Evolutionary conservation across 2,113 vertebrate genomes (phyloP), one percentile per base, ranked within the genome.

Genomic region (Corvus moneduloides): DNA sequence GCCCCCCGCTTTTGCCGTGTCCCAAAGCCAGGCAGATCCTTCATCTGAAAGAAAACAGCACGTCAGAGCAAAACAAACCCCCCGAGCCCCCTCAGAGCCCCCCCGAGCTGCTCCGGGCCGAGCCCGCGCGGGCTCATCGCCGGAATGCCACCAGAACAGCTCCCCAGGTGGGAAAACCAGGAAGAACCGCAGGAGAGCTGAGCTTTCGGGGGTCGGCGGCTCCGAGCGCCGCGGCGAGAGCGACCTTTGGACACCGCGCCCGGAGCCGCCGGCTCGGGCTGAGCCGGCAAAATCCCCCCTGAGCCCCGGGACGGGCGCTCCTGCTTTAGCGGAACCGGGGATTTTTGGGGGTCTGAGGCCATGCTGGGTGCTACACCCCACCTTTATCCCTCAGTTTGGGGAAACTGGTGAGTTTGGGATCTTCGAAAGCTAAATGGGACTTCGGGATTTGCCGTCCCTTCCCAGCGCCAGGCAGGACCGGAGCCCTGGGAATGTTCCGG

Each of bases 21-120:
- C 98, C 98, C 98, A 98, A 98, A 98, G 98, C 98, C 98, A 98
- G 98, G 97, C 97, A 98, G 97, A 98, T 97, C 98, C 98, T 98
- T 98, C 98, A 99, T 99, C 98, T 99, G 98, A 98, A 99, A 99
- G 98, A 98, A 98, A 99, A 98, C 98, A 99, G 97, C 84, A 97
- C 89, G 97, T 98, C 98, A 99, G 98, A 98, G 97, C 98, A 98
- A 95, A 97, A 97, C 98, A 98, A 85, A 94, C 98, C 96, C 97
- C 98, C 96, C 98, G 52, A 81, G 68, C 52, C 54, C 86, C 23
- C 69, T 74, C 52, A 51, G 37, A 67, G 3, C 49, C 78, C 82
- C 73, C 73, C 28, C 22, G 28, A 37, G 87, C 83, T 17, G 8
- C 61, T 54, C 64, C 85, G 30, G 6, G 78, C 58, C 41, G 32